phyloP scores from a whole-genome alignment of 2,113 vertebrate species.

The Cromileptes altivelis region DNA sequence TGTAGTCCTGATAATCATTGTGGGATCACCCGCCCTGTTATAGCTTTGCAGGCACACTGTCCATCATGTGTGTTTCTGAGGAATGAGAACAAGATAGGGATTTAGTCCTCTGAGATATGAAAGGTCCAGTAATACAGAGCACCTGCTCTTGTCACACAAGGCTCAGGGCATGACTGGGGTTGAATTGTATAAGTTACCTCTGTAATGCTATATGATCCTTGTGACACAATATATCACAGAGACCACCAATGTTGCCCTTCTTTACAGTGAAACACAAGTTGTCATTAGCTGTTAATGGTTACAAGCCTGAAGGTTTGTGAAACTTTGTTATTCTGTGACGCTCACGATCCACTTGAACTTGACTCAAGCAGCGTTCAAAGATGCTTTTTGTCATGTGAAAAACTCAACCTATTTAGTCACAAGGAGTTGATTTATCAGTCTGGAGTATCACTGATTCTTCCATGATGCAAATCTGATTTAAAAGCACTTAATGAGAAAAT shows the following conservation, averaged over 20 bases:
- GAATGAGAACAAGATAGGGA: constrained; percentile 12
- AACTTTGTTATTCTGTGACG: not conserved
- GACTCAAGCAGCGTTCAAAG: not conserved
- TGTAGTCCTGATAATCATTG: constrained; percentile 7
- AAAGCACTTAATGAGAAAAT: not conserved
- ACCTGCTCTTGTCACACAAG: constrained; percentile 69
- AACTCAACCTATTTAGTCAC: not conserved
- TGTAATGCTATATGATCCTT: constrained; percentile 32
- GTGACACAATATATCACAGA: not conserved
- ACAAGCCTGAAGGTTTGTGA: constrained; percentile 19
- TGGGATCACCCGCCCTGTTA: not conserved
- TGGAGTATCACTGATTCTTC: not conserved
- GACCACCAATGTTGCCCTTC: not conserved
- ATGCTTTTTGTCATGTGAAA: not conserved
- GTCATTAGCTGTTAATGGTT: constrained; percentile 2
- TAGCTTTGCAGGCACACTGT: not conserved
- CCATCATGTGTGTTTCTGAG: not conserved
- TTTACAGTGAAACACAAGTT: constrained; percentile 1
- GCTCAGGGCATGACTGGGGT: not conserved
- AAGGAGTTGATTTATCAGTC: not conserved
- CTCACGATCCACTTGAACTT: not conserved
- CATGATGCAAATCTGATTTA: not conserved
- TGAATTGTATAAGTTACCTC: constrained; percentile 35
- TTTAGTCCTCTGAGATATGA: constrained; percentile 43
- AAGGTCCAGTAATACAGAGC: constrained; percentile 64